phyloP scores from a whole-genome alignment of 64 coral and sea anemone genomes.

The Astreopora myriophthalma region DNA sequence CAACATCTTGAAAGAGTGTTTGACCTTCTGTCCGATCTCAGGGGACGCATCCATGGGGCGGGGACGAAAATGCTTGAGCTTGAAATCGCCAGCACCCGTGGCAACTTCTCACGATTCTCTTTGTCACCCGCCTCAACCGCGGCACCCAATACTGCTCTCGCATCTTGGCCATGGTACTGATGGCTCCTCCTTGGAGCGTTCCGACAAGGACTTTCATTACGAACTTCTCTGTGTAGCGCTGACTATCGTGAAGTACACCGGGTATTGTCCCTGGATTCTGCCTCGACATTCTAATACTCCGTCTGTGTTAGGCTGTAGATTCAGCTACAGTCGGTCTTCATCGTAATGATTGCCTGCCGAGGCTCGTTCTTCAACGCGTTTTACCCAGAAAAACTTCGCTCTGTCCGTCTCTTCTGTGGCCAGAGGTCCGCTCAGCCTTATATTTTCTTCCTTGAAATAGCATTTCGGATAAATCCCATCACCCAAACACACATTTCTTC shows the following conservation, averaged over 20 bases:
- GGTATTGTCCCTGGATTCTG: neutral
- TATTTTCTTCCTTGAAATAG: neutral
- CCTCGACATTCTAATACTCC: neutral
- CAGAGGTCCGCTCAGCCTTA: neutral
- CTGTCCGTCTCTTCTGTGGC: neutral
- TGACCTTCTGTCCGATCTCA: constrained; percentile 10
- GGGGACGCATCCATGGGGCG: constrained; percentile 3
- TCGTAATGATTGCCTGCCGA: neutral
- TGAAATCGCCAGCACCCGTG: constrained; percentile 26
- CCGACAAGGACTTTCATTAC: neutral
- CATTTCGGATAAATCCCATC: neutral
- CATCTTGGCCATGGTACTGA: constrained; percentile 25
- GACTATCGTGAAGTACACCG: neutral
- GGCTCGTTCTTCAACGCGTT: neutral
- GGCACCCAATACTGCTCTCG: constrained; percentile 62
- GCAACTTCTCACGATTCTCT: neutral
- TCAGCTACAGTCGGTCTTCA: neutral
- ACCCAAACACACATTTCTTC: constrained; percentile 16
- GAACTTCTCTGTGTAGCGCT: neutral
- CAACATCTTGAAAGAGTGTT: neutral
- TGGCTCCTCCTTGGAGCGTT: neutral
- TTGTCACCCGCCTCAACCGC: constrained; percentile 1
- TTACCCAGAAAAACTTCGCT: neutral
- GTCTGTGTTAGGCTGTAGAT: neutral
- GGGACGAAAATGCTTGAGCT: neutral